These are phyloP conservation scores for Apaloderma vittatum DNA, from an alignment of 2,113 vertebrate genomes.

Conservation along the genomic window DNA sequence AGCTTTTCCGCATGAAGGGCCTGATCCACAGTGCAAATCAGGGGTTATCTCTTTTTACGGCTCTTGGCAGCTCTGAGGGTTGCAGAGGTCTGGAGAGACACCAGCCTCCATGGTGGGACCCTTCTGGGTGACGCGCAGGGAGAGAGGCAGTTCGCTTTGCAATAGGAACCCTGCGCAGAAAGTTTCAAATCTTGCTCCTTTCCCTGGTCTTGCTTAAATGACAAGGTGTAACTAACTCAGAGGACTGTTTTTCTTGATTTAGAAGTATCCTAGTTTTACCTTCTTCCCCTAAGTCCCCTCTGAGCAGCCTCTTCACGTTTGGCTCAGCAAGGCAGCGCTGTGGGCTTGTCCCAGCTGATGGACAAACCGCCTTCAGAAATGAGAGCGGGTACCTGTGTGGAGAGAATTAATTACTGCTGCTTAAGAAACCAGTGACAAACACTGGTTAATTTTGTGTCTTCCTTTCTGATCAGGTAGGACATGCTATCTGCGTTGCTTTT, in stretches of 20 bases:
- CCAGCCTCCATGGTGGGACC: neutral
- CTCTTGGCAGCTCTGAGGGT: neutral
- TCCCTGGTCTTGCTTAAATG: neutral
- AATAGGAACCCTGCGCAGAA: neutral
- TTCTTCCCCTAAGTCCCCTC: neutral
- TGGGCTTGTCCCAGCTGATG: neutral
- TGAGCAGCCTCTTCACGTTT: neutral
- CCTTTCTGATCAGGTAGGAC: neutral
- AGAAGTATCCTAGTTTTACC: neutral
- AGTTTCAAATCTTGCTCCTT: neutral
- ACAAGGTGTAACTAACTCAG: neutral
- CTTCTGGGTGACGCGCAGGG: rapidly evolving
- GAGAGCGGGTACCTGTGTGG: rapidly evolving
- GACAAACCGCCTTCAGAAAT: neutral
- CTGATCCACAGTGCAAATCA: rapidly evolving
- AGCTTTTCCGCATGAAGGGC: rapidly evolving
- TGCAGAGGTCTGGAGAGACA: neutral
- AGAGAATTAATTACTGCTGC: neutral
- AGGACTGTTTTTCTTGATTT: neutral
- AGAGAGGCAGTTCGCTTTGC: neutral
- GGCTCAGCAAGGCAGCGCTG: neutral
- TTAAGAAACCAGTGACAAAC: neutral
- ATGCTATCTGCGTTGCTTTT: neutral
- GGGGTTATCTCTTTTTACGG: neutral
- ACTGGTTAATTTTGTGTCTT: neutral